Conservation (phyloP, 2,797 vertebrate species). For the Sphenodon punctatus region DNA sequence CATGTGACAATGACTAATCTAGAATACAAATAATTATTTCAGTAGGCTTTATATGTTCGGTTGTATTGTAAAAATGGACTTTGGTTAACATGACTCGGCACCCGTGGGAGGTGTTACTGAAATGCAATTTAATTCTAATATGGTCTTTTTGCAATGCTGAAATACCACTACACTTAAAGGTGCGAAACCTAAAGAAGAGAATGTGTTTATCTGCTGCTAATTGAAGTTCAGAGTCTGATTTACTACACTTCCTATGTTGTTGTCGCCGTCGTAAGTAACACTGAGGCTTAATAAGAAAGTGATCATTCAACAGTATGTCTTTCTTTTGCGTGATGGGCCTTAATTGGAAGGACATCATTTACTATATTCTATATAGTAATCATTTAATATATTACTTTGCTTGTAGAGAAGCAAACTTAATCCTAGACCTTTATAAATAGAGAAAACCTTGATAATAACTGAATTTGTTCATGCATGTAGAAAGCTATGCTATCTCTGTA, state of each 20-base stretch:
- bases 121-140: neutral
- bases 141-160: neutral
- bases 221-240: no score
- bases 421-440: neutral
- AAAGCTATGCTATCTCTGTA: conserved; percentile 19
- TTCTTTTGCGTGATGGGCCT: neutral
- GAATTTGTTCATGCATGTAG: neutral
- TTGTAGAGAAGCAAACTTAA: neutral
- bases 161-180: no score
- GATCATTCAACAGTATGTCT: conserved; percentile 23
- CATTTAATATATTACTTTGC: neutral
- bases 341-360: neutral
- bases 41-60: neutral
- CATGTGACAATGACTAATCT: no score
- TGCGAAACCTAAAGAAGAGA: no score
- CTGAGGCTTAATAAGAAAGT: no score
- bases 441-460: neutral
- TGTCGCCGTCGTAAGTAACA: no score
- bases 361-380: no score
- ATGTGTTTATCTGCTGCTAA: no score
- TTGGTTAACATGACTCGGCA: rapidly evolving
- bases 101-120: neutral
- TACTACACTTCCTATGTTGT: no score
- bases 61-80: rapidly evolving
- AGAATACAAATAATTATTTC: neutral